Evolutionary conservation across 2,113 vertebrate genomes (phyloP).

Genomic region (Dipodomys ordii): DNA sequence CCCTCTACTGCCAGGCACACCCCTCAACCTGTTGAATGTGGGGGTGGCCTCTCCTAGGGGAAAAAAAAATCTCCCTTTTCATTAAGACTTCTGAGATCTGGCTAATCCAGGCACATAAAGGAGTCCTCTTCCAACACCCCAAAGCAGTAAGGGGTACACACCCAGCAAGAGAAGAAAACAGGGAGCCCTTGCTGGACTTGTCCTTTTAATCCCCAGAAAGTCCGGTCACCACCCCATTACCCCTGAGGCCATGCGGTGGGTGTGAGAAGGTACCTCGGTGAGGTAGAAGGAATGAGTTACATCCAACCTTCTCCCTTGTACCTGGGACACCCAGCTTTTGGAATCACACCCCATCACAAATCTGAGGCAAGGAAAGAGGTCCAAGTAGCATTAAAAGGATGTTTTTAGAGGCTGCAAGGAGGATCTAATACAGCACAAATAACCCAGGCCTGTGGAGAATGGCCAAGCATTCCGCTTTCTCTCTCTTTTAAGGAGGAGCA

Average conservation of each 20-base stretch:
- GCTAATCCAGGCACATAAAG: slow-evolving; percentile 4
- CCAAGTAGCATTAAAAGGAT: background rate
- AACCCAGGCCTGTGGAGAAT: background rate
- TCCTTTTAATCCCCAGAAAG: background rate
- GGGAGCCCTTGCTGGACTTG: background rate
- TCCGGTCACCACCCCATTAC: background rate
- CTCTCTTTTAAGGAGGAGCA: background rate
- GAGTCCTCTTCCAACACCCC: background rate
- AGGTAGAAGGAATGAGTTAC: background rate
- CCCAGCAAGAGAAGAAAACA: background rate
- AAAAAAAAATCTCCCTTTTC: background rate
- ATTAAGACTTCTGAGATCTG: background rate
- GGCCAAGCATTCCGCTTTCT: background rate
- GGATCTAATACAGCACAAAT: background rate
- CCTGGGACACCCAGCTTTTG: background rate
- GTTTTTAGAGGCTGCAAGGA: background rate
- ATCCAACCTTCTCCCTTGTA: background rate
- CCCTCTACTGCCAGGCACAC: background rate
- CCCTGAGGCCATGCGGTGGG: background rate
- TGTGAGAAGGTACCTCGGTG: background rate
- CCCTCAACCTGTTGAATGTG: background rate
- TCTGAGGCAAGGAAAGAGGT: background rate
- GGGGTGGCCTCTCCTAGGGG: background rate
- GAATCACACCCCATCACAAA: background rate
- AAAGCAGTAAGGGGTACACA: background rate